Conservation (phyloP, 2,113 vertebrate genomes). For the Xerus inauris region DNA sequence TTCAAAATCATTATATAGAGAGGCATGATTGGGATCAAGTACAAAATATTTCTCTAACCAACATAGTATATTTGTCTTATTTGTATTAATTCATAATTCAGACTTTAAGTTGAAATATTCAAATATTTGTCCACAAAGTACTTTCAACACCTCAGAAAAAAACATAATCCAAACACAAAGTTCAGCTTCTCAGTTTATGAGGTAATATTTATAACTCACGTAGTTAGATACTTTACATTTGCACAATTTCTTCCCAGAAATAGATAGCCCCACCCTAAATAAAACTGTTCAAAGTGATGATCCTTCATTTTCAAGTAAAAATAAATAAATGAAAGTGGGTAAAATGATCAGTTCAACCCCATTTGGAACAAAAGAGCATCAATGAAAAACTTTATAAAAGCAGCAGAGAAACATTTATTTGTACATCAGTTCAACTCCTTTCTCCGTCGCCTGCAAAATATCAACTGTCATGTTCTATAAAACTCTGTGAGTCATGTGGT, state of each 20-base stretch:
- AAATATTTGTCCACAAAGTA: not conserved
- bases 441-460: not conserved
- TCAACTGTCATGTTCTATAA: conserved; percentile 17
- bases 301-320: conserved; percentile 35
- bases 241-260: conserved; percentile 66
- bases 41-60: conserved; percentile 1
- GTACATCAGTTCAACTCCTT: not conserved
- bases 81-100: conserved; percentile 34
- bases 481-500: not conserved
- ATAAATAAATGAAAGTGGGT: conserved; percentile 22
- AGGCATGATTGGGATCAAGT: conserved; percentile 21
- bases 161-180: not conserved
- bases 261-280: conserved; percentile 40
- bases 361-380: conserved; percentile 25
- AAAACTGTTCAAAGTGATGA: conserved; percentile 51
- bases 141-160: conserved; percentile 35
- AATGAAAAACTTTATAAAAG: conserved; percentile 16
- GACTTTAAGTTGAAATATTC: conserved; percentile 16
- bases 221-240: conserved; percentile 48
- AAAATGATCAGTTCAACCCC: conserved; percentile 30
- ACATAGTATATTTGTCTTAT: not conserved
- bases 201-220: not conserved
- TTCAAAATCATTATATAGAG: not conserved
- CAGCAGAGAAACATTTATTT: conserved; percentile 29
- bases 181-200: conserved; percentile 19